Base-by-base conservation (phyloP, 2,797 vertebrate species). In the Cichlasoma orientale region DNA sequence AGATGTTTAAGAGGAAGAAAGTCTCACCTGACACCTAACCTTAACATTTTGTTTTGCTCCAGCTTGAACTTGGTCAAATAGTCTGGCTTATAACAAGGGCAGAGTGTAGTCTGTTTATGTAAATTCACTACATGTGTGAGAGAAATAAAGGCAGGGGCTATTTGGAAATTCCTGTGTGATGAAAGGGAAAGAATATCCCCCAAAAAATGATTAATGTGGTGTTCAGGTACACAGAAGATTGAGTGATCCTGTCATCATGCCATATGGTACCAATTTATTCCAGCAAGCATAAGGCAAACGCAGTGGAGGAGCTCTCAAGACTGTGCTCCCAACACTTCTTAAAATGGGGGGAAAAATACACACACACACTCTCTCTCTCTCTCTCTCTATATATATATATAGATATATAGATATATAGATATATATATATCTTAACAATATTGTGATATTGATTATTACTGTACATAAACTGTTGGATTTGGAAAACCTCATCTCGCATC, bases 191-290 rank as follows among this genome's bases (percentile, higher is more conserved):
- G 93, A 94, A 95, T 95, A 94, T 93, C 92, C 94, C 91, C 91
- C 92, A 88, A 94, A 95, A 94, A 96, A 95, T 95, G 95, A 95
- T 96, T 95, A 96, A 95, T 96, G 95, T 94, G 94, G 94, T 95
- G 94, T 95, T 95, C 93, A 95, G 95, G 94, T 95, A 94, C 94
- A 94, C 93, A 94, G 93, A 95, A 96, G 95, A 96, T 96, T 95
- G 95, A 95, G 94, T 94, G 95, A 95, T 96, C 92, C 95, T 96
- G 95, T 96, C 95, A 95, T 94, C 92, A 86, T 89, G 88, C 94
- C 95, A 96, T 96, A 96, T 96, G 95, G 94, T 95, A 94, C 93
- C 94, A 95, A 95, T 96, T 96, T 96, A 95, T 95, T 95, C 93
- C 91, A 86, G 93, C 93, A 88, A 95, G 92, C 91, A 92, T 93